These are phyloP conservation scores for Tretioscincus oriximinensis DNA, from an alignment of 2,113 vertebrate species.

Conservation along the genomic window DNA sequence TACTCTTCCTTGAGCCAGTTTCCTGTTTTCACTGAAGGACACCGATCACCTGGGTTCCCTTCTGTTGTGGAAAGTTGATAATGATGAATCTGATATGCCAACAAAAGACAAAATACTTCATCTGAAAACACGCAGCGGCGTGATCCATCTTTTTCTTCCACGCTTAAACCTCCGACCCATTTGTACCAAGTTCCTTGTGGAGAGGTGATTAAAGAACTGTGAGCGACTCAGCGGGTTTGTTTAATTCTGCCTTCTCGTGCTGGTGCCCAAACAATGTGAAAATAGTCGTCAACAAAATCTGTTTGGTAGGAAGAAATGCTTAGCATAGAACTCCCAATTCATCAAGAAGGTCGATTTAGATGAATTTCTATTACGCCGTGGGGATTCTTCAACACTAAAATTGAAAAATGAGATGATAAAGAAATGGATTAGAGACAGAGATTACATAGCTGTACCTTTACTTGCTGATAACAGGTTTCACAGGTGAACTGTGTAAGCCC, in stretches of 20 bases:
- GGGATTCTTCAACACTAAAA: constrained; percentile 20
- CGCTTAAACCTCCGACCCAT: background rate
- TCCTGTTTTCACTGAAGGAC: too few species aligned
- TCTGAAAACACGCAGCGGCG: background rate
- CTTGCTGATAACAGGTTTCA: constrained; percentile 18
- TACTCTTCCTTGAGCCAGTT: too few species aligned
- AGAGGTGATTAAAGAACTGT: constrained; percentile 26
- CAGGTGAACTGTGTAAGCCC: constrained; percentile 24
- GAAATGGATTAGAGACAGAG: constrained; percentile 31
- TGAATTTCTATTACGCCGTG: constrained; percentile 5
- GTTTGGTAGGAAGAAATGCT: constrained; percentile 25
- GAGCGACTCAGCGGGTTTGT: constrained; percentile 8
- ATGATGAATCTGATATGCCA: too few species aligned
- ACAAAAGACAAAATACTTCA: background rate
- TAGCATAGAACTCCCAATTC: background rate
- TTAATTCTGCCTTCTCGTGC: background rate
- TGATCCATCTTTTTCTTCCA: background rate
- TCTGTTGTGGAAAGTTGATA: too few species aligned
- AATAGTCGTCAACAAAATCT: constrained; percentile 21
- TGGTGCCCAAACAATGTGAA: constrained; percentile 35
- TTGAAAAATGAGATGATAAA: constrained; percentile 36
- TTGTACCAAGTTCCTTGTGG: background rate
- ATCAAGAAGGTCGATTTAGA: constrained; percentile 12
- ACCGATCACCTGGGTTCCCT: too few species aligned
- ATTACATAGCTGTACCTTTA: constrained; percentile 29